Evolutionary conservation across 2,113 vertebrate genomes (phyloP).

Genomic region (Sterna hirundo): DNA sequence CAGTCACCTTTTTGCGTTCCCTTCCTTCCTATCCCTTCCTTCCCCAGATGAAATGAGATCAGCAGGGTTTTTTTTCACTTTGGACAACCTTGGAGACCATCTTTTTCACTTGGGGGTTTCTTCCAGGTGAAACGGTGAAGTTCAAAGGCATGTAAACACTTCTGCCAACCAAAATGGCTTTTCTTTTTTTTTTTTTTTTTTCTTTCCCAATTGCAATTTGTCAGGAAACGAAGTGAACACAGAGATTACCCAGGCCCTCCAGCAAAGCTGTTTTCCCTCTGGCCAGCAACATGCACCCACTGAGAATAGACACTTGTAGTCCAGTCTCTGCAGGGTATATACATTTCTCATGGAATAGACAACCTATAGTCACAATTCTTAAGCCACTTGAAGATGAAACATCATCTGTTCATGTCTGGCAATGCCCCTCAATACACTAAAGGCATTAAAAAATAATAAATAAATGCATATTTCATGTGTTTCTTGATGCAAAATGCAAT

Average conservation of each 20-base stretch:
- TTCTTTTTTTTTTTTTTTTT: not conserved
- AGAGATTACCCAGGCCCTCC: not conserved
- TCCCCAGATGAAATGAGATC: not conserved
- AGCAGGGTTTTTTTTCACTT: rapidly evolving
- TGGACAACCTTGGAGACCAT: not conserved
- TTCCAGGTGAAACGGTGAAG: not conserved
- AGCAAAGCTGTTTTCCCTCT: not conserved
- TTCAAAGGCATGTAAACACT: not conserved
- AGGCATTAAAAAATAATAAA: not conserved
- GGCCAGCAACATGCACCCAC: not conserved
- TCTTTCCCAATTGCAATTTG: not conserved
- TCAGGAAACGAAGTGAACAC: not conserved
- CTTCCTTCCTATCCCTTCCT: not conserved
- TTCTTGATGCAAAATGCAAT: not conserved
- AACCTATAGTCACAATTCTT: not conserved
- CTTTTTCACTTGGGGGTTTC: not conserved
- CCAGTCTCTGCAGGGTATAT: no score
- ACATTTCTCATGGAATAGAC: not conserved
- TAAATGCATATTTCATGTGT: not conserved
- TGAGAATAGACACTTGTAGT: not conserved
- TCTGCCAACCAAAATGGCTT: not conserved
- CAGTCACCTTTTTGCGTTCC: not conserved
- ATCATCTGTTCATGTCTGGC: not conserved
- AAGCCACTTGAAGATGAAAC: not conserved
- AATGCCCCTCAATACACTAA: not conserved